Percentiles rank a stretch among this genome's conserved stretches.
Conservation (phyloP, 2,888 invertebrate species). For the Dasysyrphus tricinctus region DNA sequence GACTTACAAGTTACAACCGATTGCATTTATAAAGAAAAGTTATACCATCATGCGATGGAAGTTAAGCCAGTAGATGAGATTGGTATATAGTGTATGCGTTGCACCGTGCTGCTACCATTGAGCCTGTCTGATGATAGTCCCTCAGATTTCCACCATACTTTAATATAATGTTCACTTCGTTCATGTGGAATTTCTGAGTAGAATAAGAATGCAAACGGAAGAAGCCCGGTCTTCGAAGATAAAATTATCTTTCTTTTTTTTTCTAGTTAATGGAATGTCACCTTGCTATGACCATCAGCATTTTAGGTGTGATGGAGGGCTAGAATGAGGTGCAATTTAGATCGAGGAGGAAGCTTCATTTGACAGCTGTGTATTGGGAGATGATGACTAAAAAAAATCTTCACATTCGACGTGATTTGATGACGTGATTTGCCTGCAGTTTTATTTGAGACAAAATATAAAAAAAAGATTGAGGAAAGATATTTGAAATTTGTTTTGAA, state of each 20-base stretch:
- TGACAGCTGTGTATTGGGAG: background rate
- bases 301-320: conserved; percentile 29
- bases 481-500: too few relatives aligned
- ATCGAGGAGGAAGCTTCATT: background rate
- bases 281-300: conserved; percentile 23
- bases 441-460: background rate
- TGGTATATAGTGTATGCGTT: conserved; percentile 14
- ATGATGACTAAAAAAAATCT: background rate
- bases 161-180: conserved; percentile 13
- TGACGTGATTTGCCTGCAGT: background rate
- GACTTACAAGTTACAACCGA: conserved; percentile 51
- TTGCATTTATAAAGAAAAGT: conserved; percentile 29
- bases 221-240: conserved; percentile 42
- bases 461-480: too few relatives aligned
- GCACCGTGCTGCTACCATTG: background rate
- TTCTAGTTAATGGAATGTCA: conserved; percentile 60
- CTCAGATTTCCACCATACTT: conserved; percentile 29
- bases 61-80: background rate
- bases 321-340: conserved; percentile 45
- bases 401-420: conserved; percentile 38
- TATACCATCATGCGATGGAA: conserved; percentile 6
- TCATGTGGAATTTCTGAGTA: background rate
- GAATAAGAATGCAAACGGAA: conserved; percentile 39
- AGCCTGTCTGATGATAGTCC: conserved; percentile 16
- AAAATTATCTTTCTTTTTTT: conserved; percentile 27